A percentile compares a stretch with the other conserved stretches of the same genome.
These are phyloP conservation scores for Aporophyla lueneburgensis DNA, from an alignment of 2,888 invertebrate species.

Conservation along the genomic window DNA sequence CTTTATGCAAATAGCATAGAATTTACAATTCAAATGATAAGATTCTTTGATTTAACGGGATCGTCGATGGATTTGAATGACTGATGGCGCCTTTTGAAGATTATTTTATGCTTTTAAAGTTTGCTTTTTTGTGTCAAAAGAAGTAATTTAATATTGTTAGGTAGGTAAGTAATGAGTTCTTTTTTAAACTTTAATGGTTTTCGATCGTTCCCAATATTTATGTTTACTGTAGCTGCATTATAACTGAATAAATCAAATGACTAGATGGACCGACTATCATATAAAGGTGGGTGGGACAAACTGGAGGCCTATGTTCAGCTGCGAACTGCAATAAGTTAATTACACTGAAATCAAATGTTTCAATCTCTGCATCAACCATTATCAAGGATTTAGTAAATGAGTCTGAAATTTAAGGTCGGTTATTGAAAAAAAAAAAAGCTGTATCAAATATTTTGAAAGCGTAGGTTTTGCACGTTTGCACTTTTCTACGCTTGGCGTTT, in stretches of 20 bases:
- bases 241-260: neutral
- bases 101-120: constrained; percentile 39
- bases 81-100: constrained; percentile 58
- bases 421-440: too few species aligned
- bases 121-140: constrained; percentile 9
- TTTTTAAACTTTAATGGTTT: neutral
- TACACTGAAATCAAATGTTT: too few species aligned
- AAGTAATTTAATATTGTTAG: constrained; percentile 14
- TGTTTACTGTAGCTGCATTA: neutral
- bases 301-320: too few species aligned
- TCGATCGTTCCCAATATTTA: neutral
- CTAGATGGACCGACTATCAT: too few species aligned
- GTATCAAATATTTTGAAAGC: too few species aligned
- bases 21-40: constrained; percentile 68
- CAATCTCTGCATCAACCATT: too few species aligned
- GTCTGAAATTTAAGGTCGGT: too few species aligned
- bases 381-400: too few species aligned
- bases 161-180: neutral
- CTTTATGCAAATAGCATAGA: constrained; percentile 63
- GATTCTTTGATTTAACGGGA: constrained; percentile 61
- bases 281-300: too few species aligned
- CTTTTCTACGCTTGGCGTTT: too few species aligned
- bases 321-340: too few species aligned
- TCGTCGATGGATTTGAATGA: constrained; percentile 58
- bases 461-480: too few species aligned